Percentiles rank a stretch among this genome's conserved stretches.
phyloP scores from a whole-genome alignment of 1,140 invertebrate species.

The Cataglyphis hispanica region DNA sequence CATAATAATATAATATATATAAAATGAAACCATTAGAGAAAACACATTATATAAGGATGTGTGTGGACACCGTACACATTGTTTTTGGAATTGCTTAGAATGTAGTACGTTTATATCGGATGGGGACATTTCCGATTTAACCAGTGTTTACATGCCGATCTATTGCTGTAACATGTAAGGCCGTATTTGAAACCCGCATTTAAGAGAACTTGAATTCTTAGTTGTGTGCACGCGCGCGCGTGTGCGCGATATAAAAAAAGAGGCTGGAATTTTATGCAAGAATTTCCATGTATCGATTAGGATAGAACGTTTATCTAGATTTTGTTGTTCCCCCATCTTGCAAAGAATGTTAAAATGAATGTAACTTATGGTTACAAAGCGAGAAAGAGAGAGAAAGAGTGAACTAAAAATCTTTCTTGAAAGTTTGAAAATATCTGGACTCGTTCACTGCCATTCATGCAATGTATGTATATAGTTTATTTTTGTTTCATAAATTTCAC shows the following conservation, averaged over 20 bases:
- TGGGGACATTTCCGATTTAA: slow-evolving; percentile 63
- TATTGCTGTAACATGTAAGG: slow-evolving; percentile 53
- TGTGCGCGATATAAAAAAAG: slow-evolving; percentile 25
- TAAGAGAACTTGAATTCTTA: slow-evolving; percentile 47
- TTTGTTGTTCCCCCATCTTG: slow-evolving; percentile 65
- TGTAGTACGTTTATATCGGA: slow-evolving; percentile 68
- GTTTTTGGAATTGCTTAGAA: slow-evolving; percentile 81
- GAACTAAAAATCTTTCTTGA: slow-evolving; percentile 70
- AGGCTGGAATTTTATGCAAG: slow-evolving; percentile 39
- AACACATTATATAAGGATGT: slow-evolving; percentile 68
- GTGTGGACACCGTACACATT: slow-evolving; percentile 77
- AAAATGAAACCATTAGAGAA: slow-evolving; percentile 71
- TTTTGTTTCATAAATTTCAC: slow-evolving; percentile 44
- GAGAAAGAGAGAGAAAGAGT: not conserved
- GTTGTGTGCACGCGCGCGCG: slow-evolving; percentile 27
- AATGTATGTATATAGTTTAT: slow-evolving; percentile 66
- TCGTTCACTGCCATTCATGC: slow-evolving; percentile 76
- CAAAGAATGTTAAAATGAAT: slow-evolving; percentile 69
- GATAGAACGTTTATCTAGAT: slow-evolving; percentile 54
- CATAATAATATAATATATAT: slow-evolving; percentile 76
- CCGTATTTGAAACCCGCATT: slow-evolving; percentile 64
- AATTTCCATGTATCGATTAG: slow-evolving; percentile 42
- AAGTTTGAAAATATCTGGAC: slow-evolving; percentile 69
- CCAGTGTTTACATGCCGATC: slow-evolving; percentile 53
- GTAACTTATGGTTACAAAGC: slow-evolving; percentile 48